Conservation (phyloP, 2,113 vertebrate species). For the Lepisosteus osseus region DNA sequence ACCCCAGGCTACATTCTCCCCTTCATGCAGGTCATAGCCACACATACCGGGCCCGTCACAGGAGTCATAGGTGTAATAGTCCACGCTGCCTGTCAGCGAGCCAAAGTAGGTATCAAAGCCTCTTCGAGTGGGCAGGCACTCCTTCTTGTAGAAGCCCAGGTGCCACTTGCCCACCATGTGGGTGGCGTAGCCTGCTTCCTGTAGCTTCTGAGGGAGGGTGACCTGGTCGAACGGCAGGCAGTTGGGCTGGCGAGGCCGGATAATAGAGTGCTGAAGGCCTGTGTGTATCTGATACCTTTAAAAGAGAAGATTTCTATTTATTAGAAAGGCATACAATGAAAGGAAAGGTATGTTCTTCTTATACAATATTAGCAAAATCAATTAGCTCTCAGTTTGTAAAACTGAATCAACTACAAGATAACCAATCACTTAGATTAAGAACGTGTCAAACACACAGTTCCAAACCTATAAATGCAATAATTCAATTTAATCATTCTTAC, state of each 20-base stretch:
- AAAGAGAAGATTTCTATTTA: not conserved
- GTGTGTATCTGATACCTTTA: constrained; percentile 97
- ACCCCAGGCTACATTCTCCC: constrained; percentile 85
- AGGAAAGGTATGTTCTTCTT: not conserved
- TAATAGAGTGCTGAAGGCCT: constrained; percentile 95
- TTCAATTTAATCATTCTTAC: too few species aligned
- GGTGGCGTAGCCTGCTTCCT: constrained; percentile 87
- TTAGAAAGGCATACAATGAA: constrained; percentile 12
- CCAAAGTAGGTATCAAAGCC: constrained; percentile 94
- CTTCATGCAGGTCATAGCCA: constrained; percentile 90
- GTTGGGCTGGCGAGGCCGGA: constrained; percentile 90
- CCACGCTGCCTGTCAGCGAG: constrained; percentile 89
- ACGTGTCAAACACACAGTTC: too few species aligned
- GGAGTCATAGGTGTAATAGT: constrained; percentile 92
- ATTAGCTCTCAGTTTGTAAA: too few species aligned
- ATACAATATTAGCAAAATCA: too few species aligned
- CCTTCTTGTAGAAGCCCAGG: constrained; percentile 93
- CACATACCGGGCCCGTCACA: constrained; percentile 86
- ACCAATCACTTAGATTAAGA: too few species aligned
- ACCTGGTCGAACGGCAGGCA: constrained; percentile 88
- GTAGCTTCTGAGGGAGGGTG: constrained; percentile 89
- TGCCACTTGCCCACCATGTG: constrained; percentile 99
- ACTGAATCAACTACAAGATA: too few species aligned
- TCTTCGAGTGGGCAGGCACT: constrained; percentile 88
- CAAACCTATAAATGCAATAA: too few species aligned